A percentile compares a stretch with the other conserved stretches of the same genome.
Evolutionary conservation across 1,140 invertebrate species (phyloP).

Genomic region (Triops cancriformis): DNA sequence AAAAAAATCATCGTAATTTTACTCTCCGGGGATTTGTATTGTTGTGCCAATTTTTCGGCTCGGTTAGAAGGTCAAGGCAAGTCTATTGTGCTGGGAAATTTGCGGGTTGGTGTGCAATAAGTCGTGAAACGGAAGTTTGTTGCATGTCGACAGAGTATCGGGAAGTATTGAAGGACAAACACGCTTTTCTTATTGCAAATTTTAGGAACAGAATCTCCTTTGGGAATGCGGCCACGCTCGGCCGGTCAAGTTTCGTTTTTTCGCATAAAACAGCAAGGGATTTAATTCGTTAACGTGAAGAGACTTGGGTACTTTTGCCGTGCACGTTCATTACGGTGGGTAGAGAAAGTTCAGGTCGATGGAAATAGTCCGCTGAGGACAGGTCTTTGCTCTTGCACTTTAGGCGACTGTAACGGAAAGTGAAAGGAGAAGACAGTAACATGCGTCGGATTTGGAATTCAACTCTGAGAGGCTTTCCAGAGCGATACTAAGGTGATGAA

Average conservation of each 20-base stretch:
- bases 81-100: not conserved
- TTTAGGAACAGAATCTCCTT: too few species aligned
- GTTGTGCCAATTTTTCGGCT: not conserved
- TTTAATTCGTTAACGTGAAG: not conserved
- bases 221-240: too few species aligned
- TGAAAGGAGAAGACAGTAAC: not conserved
- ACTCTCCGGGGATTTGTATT: not conserved
- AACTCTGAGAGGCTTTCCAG: not conserved
- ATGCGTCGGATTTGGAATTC: not conserved
- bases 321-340: not conserved
- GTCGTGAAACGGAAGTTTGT: not conserved
- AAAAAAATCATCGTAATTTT: too few species aligned
- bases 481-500: too few species aligned
- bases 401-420: not conserved
- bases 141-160: not conserved
- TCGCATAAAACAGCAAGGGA: too few species aligned
- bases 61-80: not conserved
- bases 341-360: not conserved
- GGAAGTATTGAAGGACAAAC: not conserved
- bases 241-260: too few species aligned
- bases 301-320: too few species aligned
- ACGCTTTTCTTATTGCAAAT: too few species aligned
- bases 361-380: conserved; percentile 9
- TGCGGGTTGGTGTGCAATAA: not conserved
- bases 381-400: not conserved